Conservation (phyloP, 1,140 invertebrate genomes). For the Palaemon carinicauda region DNA sequence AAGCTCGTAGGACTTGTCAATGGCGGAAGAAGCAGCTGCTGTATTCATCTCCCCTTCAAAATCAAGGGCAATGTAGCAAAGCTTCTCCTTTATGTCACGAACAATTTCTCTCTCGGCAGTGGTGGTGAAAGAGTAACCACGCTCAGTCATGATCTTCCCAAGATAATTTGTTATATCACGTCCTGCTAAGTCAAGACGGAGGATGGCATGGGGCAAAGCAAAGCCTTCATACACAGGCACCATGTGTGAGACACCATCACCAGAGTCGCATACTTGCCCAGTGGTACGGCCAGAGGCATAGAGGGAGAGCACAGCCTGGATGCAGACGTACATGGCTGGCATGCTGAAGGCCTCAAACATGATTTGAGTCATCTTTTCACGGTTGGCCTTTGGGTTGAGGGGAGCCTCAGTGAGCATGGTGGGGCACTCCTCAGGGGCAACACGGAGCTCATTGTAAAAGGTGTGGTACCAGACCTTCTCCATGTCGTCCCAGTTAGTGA, state of each 20-base stretch:
- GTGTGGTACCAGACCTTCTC: conserved; percentile 97
- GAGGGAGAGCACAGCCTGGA: conserved; percentile 89
- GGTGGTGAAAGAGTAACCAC: no score
- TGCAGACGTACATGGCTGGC: conserved; percentile 90
- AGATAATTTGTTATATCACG: conserved; percentile 89
- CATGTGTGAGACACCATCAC: neutral
- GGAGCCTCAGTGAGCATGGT: conserved; percentile 89
- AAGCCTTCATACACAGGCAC: conserved; percentile 65
- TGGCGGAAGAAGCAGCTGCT: no score
- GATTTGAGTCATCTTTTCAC: conserved; percentile 85
- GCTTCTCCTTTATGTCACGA: no score
- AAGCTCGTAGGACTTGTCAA: no score
- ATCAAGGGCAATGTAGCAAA: no score
- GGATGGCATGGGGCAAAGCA: conserved; percentile 85
- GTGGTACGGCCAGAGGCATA: conserved; percentile 95
- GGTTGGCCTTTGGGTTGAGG: conserved; percentile 89
- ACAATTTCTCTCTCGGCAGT: no score
- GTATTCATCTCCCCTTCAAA: no score
- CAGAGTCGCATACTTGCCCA: conserved; percentile 62
- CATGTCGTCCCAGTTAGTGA: conserved; percentile 98
- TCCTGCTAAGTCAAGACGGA: conserved; percentile 86
- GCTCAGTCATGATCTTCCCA: conserved; percentile 79
- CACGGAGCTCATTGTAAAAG: conserved; percentile 95
- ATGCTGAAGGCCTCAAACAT: conserved; percentile 71
- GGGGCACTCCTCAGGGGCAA: conserved; percentile 92